phyloP scores from a whole-genome alignment of 2,888 invertebrate species.

The Tricholauxania praeusta region DNA sequence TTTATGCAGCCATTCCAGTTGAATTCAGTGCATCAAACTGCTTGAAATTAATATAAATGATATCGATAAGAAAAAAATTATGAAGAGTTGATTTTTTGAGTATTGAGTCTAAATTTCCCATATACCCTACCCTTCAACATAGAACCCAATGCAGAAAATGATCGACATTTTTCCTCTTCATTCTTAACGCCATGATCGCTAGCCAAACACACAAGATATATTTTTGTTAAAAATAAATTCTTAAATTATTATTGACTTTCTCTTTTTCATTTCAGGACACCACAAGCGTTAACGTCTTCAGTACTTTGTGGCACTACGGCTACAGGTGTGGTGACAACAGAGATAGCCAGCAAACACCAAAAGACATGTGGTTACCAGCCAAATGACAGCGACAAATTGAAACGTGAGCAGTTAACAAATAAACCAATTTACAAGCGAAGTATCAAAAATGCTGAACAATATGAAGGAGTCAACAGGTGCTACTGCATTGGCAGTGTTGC shows the following conservation, averaged over 20 bases:
- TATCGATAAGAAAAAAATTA: no score
- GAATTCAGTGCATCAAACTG: no score
- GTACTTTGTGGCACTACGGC: constrained; percentile 6
- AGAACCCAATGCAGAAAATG: no score
- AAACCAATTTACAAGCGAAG: constrained; percentile 36
- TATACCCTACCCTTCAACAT: no score
- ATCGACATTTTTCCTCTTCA: not conserved
- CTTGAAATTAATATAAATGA: no score
- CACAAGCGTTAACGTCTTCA: not conserved
- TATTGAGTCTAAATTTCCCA: no score
- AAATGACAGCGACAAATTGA: constrained; percentile 37
- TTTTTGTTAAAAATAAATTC: not conserved
- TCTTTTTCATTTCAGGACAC: constrained; percentile 18
- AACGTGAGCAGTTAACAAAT: constrained; percentile 49
- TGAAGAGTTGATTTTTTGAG: no score
- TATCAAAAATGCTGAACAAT: constrained; percentile 49
- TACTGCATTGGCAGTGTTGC: constrained; percentile 41
- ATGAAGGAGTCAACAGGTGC: constrained; percentile 42
- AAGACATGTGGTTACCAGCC: constrained; percentile 21
- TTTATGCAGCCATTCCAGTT: no score
- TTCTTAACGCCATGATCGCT: not conserved
- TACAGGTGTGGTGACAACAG: not conserved
- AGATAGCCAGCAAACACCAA: constrained; percentile 1
- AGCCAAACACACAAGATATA: not conserved
- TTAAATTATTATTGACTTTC: not conserved